phyloP scores from a whole-genome alignment of 2,113 vertebrate species.

The Vombatus ursinus region DNA sequence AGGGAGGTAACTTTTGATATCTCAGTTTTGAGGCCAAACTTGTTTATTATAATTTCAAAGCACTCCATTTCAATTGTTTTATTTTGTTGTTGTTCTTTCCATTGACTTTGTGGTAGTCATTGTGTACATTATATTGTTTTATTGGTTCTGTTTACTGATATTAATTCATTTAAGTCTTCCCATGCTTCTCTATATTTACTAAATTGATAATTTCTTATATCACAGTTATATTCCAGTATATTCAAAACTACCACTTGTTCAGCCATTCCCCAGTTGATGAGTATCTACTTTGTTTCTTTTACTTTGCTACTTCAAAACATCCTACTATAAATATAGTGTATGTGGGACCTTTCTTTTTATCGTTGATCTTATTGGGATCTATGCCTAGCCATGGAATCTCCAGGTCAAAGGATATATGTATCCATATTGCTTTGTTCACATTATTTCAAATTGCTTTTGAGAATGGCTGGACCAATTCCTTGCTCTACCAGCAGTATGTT shows the following conservation, averaged over 20 bases:
- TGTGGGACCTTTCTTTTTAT: not conserved
- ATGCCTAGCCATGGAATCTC: not conserved
- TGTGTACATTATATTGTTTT: not conserved
- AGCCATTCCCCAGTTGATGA: not conserved
- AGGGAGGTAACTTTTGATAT: not conserved
- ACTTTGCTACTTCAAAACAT: not conserved
- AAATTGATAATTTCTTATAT: not conserved
- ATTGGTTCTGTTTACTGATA: not conserved
- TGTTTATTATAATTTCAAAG: not conserved
- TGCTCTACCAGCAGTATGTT: not conserved
- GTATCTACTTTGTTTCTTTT: too few relatives aligned
- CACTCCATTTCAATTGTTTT: not conserved
- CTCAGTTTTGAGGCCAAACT: not conserved
- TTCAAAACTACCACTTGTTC: not conserved
- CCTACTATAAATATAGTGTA: too few relatives aligned
- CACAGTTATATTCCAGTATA: not conserved
- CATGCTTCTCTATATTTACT: not conserved
- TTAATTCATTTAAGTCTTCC: not conserved
- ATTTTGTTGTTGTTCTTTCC: not conserved
- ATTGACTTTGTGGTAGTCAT: not conserved
- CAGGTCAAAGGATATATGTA: not conserved
- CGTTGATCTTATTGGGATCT: not conserved
- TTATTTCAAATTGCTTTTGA: not conserved
- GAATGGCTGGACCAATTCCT: not conserved
- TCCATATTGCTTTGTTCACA: not conserved